These are phyloP conservation scores for Lamellibrachia luymesi DNA, from an alignment of 1,140 invertebrate genomes.

Conservation along the genomic window DNA sequence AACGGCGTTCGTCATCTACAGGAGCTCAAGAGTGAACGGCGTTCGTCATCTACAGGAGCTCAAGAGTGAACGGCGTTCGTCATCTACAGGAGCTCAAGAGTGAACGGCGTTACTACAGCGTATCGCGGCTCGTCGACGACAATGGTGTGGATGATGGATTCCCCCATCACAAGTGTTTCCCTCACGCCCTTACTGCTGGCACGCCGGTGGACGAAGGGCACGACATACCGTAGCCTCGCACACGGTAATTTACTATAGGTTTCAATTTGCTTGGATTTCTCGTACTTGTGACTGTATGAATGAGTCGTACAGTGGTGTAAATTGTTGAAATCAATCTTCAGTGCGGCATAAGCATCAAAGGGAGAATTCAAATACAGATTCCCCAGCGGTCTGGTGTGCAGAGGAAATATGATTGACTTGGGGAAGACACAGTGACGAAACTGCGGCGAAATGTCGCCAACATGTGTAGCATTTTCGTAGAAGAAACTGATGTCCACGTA, in stretches of 20 bases:
- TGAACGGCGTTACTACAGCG: background rate
- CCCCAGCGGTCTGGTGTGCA: constrained; percentile 22
- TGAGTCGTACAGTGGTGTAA: constrained; percentile 10
- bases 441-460: constrained; percentile 26
- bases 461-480: constrained; percentile 32
- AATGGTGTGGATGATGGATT: background rate
- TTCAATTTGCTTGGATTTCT: background rate
- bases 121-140: background rate
- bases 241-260: background rate
- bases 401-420: constrained; percentile 30
- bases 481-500: constrained; percentile 34
- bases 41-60: background rate
- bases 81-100: background rate
- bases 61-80: background rate
- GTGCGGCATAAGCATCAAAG: background rate
- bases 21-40: too few species aligned
- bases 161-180: background rate
- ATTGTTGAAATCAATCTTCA: background rate
- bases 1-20: too few species aligned
- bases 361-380: constrained; percentile 7
- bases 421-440: constrained; percentile 22
- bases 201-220: background rate
- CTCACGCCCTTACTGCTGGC: background rate
- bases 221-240: background rate
- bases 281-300: constrained; percentile 14